phyloP scores from a whole-genome alignment of 1,140 invertebrate species.

The Drosophila kepulauana region DNA sequence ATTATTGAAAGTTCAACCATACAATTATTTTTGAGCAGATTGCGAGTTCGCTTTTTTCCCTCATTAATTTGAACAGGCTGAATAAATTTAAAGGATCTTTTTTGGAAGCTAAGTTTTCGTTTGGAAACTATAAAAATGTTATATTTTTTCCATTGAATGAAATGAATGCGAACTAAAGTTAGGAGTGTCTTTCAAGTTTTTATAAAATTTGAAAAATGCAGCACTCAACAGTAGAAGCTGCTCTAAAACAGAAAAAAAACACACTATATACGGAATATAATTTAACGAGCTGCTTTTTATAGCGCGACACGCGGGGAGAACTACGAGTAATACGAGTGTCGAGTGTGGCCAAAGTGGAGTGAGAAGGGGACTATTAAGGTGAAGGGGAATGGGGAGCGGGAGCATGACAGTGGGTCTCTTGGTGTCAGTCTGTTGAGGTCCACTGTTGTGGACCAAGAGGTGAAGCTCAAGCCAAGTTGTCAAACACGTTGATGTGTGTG shows the following conservation, averaged over 20 bases:
- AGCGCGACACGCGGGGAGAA: slow-evolving; percentile 34
- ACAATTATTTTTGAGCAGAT: no score
- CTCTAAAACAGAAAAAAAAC: neutral
- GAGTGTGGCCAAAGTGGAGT: neutral
- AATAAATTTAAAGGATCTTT: no score
- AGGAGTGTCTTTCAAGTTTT: neutral
- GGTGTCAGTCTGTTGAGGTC: slow-evolving; percentile 10
- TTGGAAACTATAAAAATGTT: neutral
- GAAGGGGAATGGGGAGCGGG: neutral
- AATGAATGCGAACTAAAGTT: neutral
- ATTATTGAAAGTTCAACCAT: no score
- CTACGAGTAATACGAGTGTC: slow-evolving; percentile 45
- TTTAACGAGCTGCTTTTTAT: slow-evolving; percentile 71
- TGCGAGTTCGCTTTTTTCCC: neutral
- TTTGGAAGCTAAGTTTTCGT: neutral
- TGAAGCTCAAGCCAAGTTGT: slow-evolving; percentile 63
- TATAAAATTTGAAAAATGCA: slow-evolving; percentile 5
- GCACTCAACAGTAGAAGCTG: slow-evolving; percentile 15
- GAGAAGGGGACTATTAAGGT: neutral
- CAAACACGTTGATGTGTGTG: slow-evolving; percentile 49
- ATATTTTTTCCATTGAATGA: neutral
- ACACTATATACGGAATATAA: slow-evolving; percentile 13
- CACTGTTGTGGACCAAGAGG: slow-evolving; percentile 42
- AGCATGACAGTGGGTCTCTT: slow-evolving; percentile 4
- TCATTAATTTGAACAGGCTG: no score